A percentile compares a stretch with the other conserved stretches of the same genome.
phyloP scores from a whole-genome alignment of 2,797 vertebrate genomes.

The Chelmon rostratus region DNA sequence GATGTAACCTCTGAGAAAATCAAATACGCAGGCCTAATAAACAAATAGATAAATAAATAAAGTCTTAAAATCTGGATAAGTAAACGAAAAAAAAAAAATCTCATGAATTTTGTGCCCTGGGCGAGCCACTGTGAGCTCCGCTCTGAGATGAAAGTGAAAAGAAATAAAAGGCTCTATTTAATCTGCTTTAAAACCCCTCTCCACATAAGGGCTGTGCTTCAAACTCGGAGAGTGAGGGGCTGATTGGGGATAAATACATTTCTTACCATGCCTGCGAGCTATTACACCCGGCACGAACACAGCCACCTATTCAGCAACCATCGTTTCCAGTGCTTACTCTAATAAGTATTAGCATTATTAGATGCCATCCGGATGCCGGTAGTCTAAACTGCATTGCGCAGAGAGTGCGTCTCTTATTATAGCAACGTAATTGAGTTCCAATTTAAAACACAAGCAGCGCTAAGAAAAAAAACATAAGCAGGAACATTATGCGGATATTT shows the following conservation, averaged over 20 bases:
- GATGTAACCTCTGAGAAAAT: slow-evolving; percentile 75
- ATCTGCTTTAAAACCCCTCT: slow-evolving; percentile 98
- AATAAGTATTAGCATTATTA: slow-evolving; percentile 99
- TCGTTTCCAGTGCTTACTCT: slow-evolving; percentile 95
- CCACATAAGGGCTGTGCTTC: slow-evolving; percentile 94
- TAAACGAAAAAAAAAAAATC: slow-evolving; percentile 82
- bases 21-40: slow-evolving; percentile 79
- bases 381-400: slow-evolving; percentile 88
- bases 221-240: slow-evolving; percentile 93
- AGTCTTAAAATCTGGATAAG: slow-evolving; percentile 86
- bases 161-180: slow-evolving; percentile 99
- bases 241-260: slow-evolving; percentile 98
- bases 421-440: slow-evolving; percentile 87
- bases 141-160: slow-evolving; percentile 99
- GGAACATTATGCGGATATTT: slow-evolving; percentile 52
- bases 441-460: slow-evolving; percentile 83
- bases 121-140: slow-evolving; percentile 92
- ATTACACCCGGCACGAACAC: slow-evolving; percentile 95
- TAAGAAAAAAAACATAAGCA: slow-evolving; percentile 71
- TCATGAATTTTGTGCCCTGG: slow-evolving; percentile 93
- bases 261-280: slow-evolving; percentile 95
- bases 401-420: slow-evolving; percentile 90
- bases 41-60: slow-evolving; percentile 88
- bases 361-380: slow-evolving; percentile 91
- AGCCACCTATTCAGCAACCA: slow-evolving; percentile 92